Evolutionary conservation across 2,888 invertebrate species (phyloP).

Genomic region (Epistrophe grossulariae): DNA sequence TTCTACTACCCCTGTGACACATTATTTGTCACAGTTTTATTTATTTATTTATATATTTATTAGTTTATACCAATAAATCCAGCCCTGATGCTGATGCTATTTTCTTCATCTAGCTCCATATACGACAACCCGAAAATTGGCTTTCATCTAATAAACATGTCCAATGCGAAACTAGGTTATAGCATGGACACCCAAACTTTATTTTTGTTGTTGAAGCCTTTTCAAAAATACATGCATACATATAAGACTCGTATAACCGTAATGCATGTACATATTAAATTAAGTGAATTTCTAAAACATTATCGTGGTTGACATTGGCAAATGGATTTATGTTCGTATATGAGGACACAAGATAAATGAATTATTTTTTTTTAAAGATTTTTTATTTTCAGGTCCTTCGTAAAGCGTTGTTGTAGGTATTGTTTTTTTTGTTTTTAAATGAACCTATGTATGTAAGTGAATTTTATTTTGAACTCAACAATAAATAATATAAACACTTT

Average conservation of each 20-base stretch:
- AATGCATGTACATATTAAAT: conserved; percentile 32
- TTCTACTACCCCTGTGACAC: too few species aligned
- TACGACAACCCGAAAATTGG: conserved; percentile 40
- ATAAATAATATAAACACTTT: too few species aligned
- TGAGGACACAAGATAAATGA: conserved; percentile 15
- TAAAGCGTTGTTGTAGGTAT: background rate
- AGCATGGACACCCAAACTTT: conserved; percentile 19
- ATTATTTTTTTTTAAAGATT: conserved; percentile 1
- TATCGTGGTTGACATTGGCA: conserved; percentile 20
- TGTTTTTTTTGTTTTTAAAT: too few species aligned
- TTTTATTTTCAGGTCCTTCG: background rate
- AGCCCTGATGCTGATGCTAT: background rate
- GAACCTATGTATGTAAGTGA: too few species aligned
- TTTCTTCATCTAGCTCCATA: conserved; percentile 12
- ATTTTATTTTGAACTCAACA: too few species aligned
- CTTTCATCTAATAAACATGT: conserved; percentile 54
- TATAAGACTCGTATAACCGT: background rate
- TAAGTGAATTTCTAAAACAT: conserved; percentile 31
- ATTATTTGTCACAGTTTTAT: too few species aligned
- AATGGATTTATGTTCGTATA: conserved; percentile 30
- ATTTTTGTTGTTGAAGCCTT: background rate
- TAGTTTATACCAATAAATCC: background rate
- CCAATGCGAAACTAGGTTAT: conserved; percentile 52
- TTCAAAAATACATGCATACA: background rate
- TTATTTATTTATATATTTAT: too few species aligned